phyloP scores from a whole-genome alignment of 2,797 vertebrate species.

The Alcedo atthis region DNA sequence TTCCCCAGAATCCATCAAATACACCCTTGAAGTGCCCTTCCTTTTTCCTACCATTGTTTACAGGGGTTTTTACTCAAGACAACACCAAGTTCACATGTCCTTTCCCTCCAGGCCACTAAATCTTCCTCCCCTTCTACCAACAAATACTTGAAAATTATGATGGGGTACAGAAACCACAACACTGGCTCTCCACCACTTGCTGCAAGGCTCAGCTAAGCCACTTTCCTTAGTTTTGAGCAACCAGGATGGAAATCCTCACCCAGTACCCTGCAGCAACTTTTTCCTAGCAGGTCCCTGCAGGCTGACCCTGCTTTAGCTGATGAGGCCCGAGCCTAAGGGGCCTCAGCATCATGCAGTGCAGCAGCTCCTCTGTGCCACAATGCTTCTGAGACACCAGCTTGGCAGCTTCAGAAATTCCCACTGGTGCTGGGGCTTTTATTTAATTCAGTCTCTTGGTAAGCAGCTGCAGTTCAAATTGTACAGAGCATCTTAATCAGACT shows the following conservation, averaged over 20 bases:
- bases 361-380: background rate
- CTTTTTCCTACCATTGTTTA: background rate
- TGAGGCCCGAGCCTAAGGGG: background rate
- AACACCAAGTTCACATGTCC: background rate
- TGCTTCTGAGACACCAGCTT: background rate
- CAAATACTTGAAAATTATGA: fast-evolving
- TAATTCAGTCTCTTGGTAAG: background rate
- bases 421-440: background rate
- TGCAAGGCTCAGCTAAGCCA: background rate
- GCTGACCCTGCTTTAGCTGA: fast-evolving
- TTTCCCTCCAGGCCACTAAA: background rate
- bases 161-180: background rate
- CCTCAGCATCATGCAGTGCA: fast-evolving
- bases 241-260: background rate
- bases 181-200: background rate
- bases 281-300: background rate
- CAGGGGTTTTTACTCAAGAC: background rate
- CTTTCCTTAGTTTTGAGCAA: background rate
- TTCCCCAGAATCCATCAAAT: background rate
- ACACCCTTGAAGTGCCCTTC: background rate
- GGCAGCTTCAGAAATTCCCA: background rate
- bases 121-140: background rate
- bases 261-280: background rate
- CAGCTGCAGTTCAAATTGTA: background rate
- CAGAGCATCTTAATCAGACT: background rate